Base-by-base conservation (phyloP, 2,888 invertebrate species). In the Chalcis sispes region DNA sequence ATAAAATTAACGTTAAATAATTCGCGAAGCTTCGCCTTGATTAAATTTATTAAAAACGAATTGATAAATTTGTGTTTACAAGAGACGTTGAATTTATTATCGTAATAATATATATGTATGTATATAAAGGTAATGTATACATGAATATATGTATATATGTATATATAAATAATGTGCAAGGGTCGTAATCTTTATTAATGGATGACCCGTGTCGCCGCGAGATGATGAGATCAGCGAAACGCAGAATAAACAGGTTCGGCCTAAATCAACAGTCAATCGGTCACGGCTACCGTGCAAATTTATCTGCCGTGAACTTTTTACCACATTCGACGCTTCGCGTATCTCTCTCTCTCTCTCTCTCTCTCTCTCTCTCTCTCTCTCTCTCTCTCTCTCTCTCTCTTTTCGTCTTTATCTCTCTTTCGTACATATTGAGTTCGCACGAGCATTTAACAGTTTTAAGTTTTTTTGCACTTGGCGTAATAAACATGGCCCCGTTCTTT, bases 221-320 rank as follows among this genome's bases (percentile, higher is more conserved):
- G 67, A 56, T 64, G 74, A 70, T 75, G 79, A 77, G 77, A 77
- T 79, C 69, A 72, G 65, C 77, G 18, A 70, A 66, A 58, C 2
- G 42, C 15, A 42, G 52, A 15, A 66, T 42, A 77, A 67, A 72
- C 61, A 70, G 23, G 32, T 67, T 15, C 52, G 66, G 70, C 77
- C 75, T 77, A 75, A 77, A 73, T 73, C 79, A 79, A 79, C 77
- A 79, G n/a, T 56, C 48, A 40, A 59, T 66, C 42, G 65, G 75
- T 67, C 56, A 75, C 62, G 77, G 58, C 36, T 69, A 42, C 50
- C 61, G 46, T 54, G 62, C 52, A 76, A 76, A 76, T 76, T 76
- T 76, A 62, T 72, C 50, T 75, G 29, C 52, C 32, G 10, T 20
- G 18, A 67, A 32, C 10, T 76, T 72, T 76, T 72, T 72, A 36